phyloP scores from a whole-genome alignment of 2,888 invertebrate genomes.

The Synanthedon andrenaeformis region DNA sequence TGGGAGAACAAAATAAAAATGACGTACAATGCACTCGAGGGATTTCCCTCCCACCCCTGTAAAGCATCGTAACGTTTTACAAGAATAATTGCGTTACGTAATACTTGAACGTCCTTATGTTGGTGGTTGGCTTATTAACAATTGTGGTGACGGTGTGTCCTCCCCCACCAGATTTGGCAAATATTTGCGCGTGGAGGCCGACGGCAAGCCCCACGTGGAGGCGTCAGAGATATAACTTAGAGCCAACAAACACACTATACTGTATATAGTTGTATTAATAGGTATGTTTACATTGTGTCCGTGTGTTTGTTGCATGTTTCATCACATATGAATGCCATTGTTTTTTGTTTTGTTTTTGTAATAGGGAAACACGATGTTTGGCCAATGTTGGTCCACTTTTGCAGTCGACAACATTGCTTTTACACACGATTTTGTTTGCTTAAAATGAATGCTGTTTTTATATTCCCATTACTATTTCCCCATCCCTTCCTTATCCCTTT shows the following conservation, averaged over 20 bases:
- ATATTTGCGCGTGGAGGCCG: constrained; percentile 43
- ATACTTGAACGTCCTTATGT: too few species aligned
- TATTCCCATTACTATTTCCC: too few species aligned
- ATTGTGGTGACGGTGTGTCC: constrained; percentile 26
- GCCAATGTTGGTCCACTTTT: too few species aligned
- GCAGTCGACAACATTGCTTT: too few species aligned
- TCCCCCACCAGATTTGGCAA: constrained; percentile 48
- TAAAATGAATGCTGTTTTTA: too few species aligned
- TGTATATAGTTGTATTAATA: constrained; percentile 58
- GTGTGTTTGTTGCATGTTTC: constrained; percentile 5
- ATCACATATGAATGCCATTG: constrained; percentile 2
- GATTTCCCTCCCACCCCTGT: too few species aligned
- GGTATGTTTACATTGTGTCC: constrained; percentile 62
- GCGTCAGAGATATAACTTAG: constrained; percentile 41
- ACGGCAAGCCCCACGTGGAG: constrained; percentile 42
- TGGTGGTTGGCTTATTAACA: neutral
- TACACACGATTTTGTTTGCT: too few species aligned
- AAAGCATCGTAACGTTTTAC: too few species aligned
- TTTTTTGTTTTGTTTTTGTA: constrained; percentile 23
- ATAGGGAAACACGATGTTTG: constrained; percentile 10
- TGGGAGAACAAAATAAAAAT: too few species aligned
- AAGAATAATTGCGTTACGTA: too few species aligned
- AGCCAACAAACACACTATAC: constrained; percentile 28
- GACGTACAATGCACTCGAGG: too few species aligned
- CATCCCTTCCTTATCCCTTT: too few species aligned